A percentile compares a stretch with the other conserved stretches of the same genome.
phyloP scores from a whole-genome alignment of 2,888 invertebrate genomes.

The Erpobdella octoculata region DNA sequence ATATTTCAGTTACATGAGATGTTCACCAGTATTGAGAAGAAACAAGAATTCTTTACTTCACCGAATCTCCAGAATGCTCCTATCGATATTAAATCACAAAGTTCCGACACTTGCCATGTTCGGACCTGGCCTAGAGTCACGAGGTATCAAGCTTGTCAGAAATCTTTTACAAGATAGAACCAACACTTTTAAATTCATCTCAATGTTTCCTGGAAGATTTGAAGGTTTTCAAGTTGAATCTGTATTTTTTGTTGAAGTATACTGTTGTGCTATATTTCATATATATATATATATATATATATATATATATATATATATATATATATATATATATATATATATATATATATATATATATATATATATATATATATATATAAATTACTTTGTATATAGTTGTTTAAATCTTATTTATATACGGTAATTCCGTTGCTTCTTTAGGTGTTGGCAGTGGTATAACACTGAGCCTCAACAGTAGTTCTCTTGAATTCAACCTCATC shows the following conservation, averaged over 20 bases:
- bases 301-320: not conserved
- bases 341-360: not conserved
- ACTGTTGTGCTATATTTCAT: not conserved
- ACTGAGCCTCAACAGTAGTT: not conserved
- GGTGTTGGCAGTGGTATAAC: constrained; percentile 18
- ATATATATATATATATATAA: constrained; percentile 12
- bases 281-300: not conserved
- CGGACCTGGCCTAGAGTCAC: constrained; percentile 36
- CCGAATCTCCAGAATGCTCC: not conserved
- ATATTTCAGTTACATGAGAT: constrained; percentile 34
- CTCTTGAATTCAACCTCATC: constrained; percentile 32
- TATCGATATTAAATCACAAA: constrained; percentile 14
- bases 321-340: constrained; percentile 25
- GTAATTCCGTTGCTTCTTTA: no score
- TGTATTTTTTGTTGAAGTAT: not conserved
- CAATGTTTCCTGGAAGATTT: constrained; percentile 29
- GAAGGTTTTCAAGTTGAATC: constrained; percentile 29
- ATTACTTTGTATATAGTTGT: no score
- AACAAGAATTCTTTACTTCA: not conserved
- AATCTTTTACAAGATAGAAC: constrained; percentile 13
- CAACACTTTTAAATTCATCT: constrained; percentile 24
- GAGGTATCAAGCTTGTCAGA: constrained; percentile 32
- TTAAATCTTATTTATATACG: no score
- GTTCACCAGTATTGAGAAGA: constrained; percentile 31
- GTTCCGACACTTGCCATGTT: constrained; percentile 36